These are phyloP conservation scores for Mactromeris polynyma DNA, from an alignment of 2,888 invertebrate species.

Conservation along the genomic window DNA sequence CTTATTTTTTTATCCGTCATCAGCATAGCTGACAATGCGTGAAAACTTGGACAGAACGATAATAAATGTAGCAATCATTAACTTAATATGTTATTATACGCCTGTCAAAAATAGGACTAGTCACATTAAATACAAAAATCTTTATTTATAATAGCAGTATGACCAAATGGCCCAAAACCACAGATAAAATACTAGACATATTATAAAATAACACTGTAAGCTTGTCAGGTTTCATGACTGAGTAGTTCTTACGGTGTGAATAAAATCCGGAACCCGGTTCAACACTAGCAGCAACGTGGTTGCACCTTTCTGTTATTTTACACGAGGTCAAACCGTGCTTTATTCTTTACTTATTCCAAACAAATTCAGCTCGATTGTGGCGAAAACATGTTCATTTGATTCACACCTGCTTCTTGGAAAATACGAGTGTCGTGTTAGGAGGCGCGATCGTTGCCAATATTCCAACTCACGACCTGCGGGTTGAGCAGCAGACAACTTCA, in stretches of 20 bases:
- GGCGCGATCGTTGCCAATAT: too few relatives aligned
- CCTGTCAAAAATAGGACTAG: neutral
- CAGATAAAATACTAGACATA: neutral
- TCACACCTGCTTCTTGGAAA: too few relatives aligned
- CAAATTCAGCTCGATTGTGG: too few relatives aligned
- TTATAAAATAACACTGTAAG: neutral
- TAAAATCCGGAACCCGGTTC: neutral
- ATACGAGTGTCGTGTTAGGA: too few relatives aligned
- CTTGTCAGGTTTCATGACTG: neutral
- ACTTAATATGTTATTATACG: constrained; percentile 19
- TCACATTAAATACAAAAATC: constrained; percentile 18
- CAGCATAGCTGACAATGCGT: neutral
- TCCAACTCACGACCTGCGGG: too few relatives aligned
- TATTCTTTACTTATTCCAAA: too few relatives aligned
- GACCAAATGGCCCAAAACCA: neutral
- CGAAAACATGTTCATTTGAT: too few relatives aligned
- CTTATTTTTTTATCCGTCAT: neutral
- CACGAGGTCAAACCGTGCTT: too few relatives aligned
- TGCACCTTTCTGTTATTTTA: too few relatives aligned
- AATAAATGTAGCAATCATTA: neutral
- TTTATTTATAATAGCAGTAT: constrained; percentile 13
- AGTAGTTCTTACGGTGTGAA: neutral
- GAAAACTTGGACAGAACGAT: neutral
- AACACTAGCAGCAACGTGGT: too few relatives aligned
- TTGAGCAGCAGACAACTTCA: too few relatives aligned